Evolutionary conservation across 1,140 invertebrate species (phyloP).

Genomic region (Pseudomyrmex flavicornis): DNA sequence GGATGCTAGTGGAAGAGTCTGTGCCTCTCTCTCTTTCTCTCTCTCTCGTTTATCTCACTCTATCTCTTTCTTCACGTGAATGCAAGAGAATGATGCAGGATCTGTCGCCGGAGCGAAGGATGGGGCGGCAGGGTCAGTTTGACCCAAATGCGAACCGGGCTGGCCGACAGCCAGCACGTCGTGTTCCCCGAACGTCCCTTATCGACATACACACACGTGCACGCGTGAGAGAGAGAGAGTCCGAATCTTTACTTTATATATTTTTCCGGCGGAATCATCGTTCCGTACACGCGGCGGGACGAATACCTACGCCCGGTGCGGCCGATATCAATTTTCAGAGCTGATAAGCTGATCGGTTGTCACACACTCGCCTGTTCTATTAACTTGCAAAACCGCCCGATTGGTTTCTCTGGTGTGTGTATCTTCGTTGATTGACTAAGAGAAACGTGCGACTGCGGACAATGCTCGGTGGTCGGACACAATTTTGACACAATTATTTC

Average conservation of each 20-base stretch:
- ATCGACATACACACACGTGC: conserved; percentile 4
- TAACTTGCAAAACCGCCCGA: conserved; percentile 38
- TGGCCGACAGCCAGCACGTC: conserved; percentile 78
- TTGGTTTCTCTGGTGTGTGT: background rate
- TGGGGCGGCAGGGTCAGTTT: conserved; percentile 63
- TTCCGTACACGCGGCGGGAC: background rate
- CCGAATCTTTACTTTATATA: conserved; percentile 69
- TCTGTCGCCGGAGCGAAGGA: background rate
- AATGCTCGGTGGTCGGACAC: background rate
- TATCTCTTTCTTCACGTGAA: background rate
- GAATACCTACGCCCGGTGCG: conserved; percentile 2
- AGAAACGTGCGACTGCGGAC: background rate
- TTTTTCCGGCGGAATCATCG: conserved; percentile 56
- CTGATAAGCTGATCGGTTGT: conserved; percentile 73
- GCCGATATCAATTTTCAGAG: conserved; percentile 73
- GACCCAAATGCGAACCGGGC: conserved; percentile 79
- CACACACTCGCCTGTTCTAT: conserved; percentile 22
- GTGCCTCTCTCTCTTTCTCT: background rate
- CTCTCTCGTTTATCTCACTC: no score
- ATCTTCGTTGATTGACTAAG: background rate
- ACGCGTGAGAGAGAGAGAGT: background rate
- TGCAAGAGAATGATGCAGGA: background rate
- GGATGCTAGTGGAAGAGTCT: background rate
- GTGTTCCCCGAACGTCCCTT: conserved; percentile 73
- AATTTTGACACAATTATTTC: conserved; percentile 24